Conservation (phyloP, 2,888 invertebrate genomes). For the Amblyteles armatorius region DNA sequence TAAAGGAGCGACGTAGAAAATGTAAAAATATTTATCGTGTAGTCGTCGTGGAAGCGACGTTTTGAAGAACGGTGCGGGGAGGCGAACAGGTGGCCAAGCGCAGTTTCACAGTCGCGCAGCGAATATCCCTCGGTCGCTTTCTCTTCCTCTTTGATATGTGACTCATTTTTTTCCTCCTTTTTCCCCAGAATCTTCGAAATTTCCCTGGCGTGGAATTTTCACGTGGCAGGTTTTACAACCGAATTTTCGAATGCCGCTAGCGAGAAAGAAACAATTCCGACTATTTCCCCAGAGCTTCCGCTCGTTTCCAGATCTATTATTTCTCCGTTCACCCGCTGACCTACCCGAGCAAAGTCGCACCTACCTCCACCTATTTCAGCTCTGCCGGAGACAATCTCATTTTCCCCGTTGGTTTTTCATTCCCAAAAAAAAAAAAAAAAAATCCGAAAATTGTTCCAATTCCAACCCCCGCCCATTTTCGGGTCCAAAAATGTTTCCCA, state of each 20-base stretch:
- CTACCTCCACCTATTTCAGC: background rate
- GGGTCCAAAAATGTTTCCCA: no score
- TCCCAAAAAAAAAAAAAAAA: background rate
- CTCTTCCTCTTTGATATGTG: background rate
- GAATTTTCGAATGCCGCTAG: background rate
- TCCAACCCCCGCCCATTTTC: no score
- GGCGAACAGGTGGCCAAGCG: conserved; percentile 28
- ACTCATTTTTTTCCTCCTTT: background rate
- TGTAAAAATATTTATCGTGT: conserved; percentile 34
- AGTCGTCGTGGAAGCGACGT: conserved; percentile 7
- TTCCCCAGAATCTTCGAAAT: background rate
- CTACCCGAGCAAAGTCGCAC: background rate
- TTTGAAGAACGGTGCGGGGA: conserved; percentile 5
- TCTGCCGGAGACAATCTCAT: background rate
- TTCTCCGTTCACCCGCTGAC: conserved; percentile 8
- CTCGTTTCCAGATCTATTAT: background rate
- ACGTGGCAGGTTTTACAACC: background rate
- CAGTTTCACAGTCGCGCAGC: conserved; percentile 38
- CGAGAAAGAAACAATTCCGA: conserved; percentile 22
- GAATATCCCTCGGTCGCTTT: conserved; percentile 14
- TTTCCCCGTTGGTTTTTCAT: background rate
- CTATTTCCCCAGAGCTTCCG: conserved; percentile 31
- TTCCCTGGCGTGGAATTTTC: conserved; percentile 7
- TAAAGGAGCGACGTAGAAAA: background rate
- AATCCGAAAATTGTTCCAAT: no score